Base-by-base conservation (phyloP, 1,140 invertebrate species). In the Latrodectus geometricus region DNA sequence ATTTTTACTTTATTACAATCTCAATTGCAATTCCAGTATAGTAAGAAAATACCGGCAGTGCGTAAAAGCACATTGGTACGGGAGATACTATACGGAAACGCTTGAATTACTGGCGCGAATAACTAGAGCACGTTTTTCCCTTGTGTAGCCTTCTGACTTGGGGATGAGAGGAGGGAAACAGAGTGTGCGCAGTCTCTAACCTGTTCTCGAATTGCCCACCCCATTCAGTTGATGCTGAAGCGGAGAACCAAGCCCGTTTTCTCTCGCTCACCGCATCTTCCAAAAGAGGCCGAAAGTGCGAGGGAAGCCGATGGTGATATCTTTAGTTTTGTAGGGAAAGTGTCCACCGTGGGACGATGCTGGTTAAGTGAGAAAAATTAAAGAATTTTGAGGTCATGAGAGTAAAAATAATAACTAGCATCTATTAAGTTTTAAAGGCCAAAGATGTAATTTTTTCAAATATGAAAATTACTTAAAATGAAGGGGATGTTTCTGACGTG, bases 91-190 rank as follows among this genome's bases (percentile, higher is more conserved):
- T 70, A 48, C 66, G 78, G 48, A 80, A 61, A 52, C 61, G 48
- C 82, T 84, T 84, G 72, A 84, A 84, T 84, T 69, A 75, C 61
- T 84, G 82, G 82, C 82, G 82, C 82, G 82, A 84, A 84, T 75
- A 75, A 72, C 4, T n/a, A n/a, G 56, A 75, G 12, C 72, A 20
- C 54, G 54, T 75, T 52, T 49, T 76, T 49, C 70, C 49, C 65
- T 14, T 14, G 49, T 20, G 65, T 68, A 76, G 73, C 82, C 73
- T 69, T 56, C 70, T 82, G 79, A 82, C 79, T 82, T 73, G 52
- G 65, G 48, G 78, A 54, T 23, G 80, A 73, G 70, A 48, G 79
- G 70, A 35, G 79, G 14, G 14, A 15, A 8, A 70, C 9, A 23
- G 72, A 75, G 82, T 52, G 20, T 84, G 82, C 82, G 82, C 82